Conservation (phyloP, 2,113 vertebrate species). For the Rhynchomys soricoides region DNA sequence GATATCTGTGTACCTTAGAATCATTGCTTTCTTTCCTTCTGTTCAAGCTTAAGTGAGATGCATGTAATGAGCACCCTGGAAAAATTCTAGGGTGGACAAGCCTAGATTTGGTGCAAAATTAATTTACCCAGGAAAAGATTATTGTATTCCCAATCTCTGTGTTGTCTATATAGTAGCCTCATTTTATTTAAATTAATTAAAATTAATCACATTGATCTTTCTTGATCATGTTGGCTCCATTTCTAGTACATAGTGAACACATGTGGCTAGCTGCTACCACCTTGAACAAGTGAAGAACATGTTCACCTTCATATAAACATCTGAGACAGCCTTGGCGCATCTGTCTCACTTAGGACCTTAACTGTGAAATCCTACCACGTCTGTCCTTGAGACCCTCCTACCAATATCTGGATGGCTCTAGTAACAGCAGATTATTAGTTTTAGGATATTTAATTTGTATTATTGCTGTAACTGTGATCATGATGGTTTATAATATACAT, state of each 20-base stretch:
- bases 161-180: background rate
- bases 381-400: background rate
- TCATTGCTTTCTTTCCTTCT: background rate
- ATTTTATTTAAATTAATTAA: constrained; percentile 6
- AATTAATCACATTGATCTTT: background rate
- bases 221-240: background rate
- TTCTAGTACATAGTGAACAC: background rate
- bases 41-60: background rate
- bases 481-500: background rate
- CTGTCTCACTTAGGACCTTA: background rate
- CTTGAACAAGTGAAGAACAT: background rate
- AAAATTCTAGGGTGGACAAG: background rate
- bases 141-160: background rate
- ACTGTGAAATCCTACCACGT: background rate
- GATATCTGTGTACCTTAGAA: background rate
- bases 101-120: background rate
- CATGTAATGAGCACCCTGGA: background rate
- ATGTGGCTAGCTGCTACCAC: background rate
- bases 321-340: background rate
- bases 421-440: background rate
- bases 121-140: background rate
- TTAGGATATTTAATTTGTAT: background rate
- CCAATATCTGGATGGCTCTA: background rate
- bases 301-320: background rate
- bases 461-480: background rate